phyloP scores from a whole-genome alignment of 2,888 invertebrate species.

The Laothoe populi region DNA sequence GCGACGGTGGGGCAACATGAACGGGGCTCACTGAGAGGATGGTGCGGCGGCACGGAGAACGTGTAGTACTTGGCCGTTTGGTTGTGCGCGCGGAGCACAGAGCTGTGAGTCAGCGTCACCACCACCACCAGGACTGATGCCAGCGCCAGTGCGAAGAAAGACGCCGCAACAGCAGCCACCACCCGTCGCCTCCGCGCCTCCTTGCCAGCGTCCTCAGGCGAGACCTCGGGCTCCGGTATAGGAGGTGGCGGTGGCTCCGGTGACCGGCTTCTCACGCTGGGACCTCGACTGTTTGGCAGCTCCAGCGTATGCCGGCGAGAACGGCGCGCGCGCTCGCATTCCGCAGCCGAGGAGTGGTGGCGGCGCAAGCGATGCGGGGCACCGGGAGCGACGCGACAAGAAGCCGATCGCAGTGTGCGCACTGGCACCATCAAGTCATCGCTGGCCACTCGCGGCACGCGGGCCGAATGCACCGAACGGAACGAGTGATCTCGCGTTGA shows the following conservation, averaged over 20 bases:
- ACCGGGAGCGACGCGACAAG: slow-evolving; percentile 76
- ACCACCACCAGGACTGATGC: slow-evolving; percentile 91
- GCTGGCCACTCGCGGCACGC: slow-evolving; percentile 76
- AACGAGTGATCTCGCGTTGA: slow-evolving; percentile 77
- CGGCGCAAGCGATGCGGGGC: slow-evolving; percentile 78
- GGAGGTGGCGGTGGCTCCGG: slow-evolving; percentile 70
- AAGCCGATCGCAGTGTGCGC: slow-evolving; percentile 78
- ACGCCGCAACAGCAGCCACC: slow-evolving; percentile 88
- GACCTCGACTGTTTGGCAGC: slow-evolving; percentile 74
- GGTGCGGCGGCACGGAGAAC: slow-evolving; percentile 86
- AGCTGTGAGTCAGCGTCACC: slow-evolving; percentile 90
- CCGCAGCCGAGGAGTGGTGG: slow-evolving; percentile 79
- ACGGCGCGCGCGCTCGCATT: slow-evolving; percentile 78
- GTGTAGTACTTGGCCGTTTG: slow-evolving; percentile 88
- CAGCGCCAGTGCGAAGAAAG: slow-evolving; percentile 89
- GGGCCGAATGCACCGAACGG: slow-evolving; percentile 78
- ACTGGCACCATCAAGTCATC: slow-evolving; percentile 80
- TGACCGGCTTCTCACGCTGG: slow-evolving; percentile 76
- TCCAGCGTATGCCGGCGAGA: slow-evolving; percentile 76
- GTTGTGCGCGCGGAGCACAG: slow-evolving; percentile 86
- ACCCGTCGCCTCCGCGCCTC: slow-evolving; percentile 88
- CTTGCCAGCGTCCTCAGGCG: slow-evolving; percentile 85
- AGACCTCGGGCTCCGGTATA: slow-evolving; percentile 69
- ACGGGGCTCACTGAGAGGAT: slow-evolving; percentile 85
- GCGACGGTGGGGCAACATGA: slow-evolving; percentile 85